Percentiles rank a stretch among this genome's conserved stretches.
These are phyloP conservation scores for Pseudopodoces humilis DNA, from an alignment of 2,113 vertebrate species.

Conservation along the genomic window DNA sequence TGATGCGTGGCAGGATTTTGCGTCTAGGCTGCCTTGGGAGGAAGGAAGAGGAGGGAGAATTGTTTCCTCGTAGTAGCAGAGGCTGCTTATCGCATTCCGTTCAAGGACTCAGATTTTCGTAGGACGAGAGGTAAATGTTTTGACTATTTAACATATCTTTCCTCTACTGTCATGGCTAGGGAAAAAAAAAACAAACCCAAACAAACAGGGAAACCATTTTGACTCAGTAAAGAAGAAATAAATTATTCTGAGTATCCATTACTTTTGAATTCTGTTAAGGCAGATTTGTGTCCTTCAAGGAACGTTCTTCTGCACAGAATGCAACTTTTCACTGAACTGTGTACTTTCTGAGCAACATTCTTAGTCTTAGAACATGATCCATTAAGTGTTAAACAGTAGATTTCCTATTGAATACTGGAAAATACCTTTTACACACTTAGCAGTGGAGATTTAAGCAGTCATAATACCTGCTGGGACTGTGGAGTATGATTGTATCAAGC, in stretches of 20 bases:
- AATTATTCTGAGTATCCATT: not conserved
- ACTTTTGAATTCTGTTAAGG: not conserved
- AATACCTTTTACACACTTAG: not conserved
- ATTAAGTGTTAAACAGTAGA: not conserved
- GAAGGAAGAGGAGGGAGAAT: slow-evolving; percentile 27
- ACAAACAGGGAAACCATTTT: not conserved
- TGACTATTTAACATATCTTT: not conserved
- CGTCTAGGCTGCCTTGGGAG: not conserved
- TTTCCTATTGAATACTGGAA: not conserved
- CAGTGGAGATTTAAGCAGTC: not conserved
- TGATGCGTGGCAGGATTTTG: not conserved
- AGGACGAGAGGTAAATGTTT: not conserved
- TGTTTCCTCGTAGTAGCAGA: not conserved
- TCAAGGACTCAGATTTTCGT: not conserved
- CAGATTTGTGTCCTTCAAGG: not conserved
- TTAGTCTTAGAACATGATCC: not conserved
- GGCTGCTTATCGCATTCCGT: not conserved
- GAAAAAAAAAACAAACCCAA: not conserved
- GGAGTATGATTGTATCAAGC: not conserved
- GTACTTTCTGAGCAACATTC: not conserved
- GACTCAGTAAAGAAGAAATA: not conserved
- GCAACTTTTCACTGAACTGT: not conserved
- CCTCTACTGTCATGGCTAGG: not conserved
- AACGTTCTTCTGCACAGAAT: not conserved
- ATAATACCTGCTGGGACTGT: not conserved